phyloP scores from a whole-genome alignment of 2,888 invertebrate genomes.

The Lathronympha strigana region DNA sequence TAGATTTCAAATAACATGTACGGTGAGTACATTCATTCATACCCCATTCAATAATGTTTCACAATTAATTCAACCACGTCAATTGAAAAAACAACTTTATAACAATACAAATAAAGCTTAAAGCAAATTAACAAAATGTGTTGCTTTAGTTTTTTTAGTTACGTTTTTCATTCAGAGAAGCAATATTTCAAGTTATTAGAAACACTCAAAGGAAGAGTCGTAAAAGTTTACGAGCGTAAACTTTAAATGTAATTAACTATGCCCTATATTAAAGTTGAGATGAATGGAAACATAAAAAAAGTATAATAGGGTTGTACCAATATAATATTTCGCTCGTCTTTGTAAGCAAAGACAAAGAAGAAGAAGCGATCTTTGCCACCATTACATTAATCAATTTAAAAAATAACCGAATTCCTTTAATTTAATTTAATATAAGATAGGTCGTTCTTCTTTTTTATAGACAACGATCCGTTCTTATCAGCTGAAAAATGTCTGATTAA shows the following conservation, averaged over 20 bases:
- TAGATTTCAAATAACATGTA: not conserved
- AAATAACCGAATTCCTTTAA: no score
- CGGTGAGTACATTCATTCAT: not conserved
- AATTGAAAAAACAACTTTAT: not conserved
- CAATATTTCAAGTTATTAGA: slow-evolving; percentile 36
- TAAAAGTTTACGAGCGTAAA: slow-evolving; percentile 31
- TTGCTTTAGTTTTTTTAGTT: not conserved
- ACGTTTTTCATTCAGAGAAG: slow-evolving; percentile 30
- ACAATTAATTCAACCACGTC: not conserved
- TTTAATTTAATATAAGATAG: no score
- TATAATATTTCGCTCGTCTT: no score
- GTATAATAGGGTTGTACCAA: not conserved
- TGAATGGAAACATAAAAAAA: slow-evolving; percentile 5
- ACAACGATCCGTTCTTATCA: no score
- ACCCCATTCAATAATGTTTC: not conserved
- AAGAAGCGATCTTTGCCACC: no score
- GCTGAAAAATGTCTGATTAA: no score
- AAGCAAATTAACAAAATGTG: not conserved
- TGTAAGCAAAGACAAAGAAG: no score
- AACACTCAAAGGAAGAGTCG: slow-evolving; percentile 33
- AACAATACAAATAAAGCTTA: not conserved
- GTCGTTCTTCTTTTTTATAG: no score
- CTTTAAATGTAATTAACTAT: slow-evolving; percentile 22
- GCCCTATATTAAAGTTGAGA: slow-evolving; percentile 19
- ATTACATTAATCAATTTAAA: no score